Conservation (phyloP, 2,113 vertebrate genomes). For the Microcebus jonahi region DNA sequence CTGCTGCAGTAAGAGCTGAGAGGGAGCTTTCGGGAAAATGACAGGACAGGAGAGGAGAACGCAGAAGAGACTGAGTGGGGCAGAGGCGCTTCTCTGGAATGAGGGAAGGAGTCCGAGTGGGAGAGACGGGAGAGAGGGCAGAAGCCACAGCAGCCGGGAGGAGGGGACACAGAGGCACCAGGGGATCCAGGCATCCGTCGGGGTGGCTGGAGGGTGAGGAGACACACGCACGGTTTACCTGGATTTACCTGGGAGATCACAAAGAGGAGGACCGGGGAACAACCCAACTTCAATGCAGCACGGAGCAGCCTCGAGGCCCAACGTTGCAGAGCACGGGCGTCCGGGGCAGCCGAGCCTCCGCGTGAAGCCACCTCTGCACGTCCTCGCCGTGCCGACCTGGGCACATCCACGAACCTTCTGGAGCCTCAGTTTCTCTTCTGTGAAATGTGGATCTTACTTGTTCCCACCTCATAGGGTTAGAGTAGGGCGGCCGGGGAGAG, state of each 20-base stretch:
- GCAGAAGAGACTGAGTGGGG: neutral
- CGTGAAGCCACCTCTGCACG: neutral
- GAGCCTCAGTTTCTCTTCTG: neutral
- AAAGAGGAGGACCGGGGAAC: neutral
- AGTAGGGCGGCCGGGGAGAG: neutral
- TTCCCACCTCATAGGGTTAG: fast-evolving
- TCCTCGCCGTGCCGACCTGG: too few relatives aligned
- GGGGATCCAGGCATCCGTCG: fast-evolving
- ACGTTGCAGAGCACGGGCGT: fast-evolving
- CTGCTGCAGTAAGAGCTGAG: neutral
- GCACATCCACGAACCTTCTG: fast-evolving
- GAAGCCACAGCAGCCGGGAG: fast-evolving
- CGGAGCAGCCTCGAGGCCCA: fast-evolving
- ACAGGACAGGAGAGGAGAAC: fast-evolving
- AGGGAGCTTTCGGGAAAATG: fast-evolving
- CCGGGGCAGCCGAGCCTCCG: neutral
- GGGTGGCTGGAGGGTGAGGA: too few relatives aligned
- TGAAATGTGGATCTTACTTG: fast-evolving
- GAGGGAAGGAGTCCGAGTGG: fast-evolving
- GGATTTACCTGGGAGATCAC: fast-evolving
- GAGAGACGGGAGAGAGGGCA: neutral
- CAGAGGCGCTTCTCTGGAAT: too few relatives aligned
- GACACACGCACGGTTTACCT: fast-evolving
- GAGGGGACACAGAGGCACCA: too few relatives aligned
- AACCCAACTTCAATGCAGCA: fast-evolving